These are phyloP conservation scores for Andrena hattorfiana DNA, from an alignment of 2,888 invertebrate genomes.

Conservation along the genomic window DNA sequence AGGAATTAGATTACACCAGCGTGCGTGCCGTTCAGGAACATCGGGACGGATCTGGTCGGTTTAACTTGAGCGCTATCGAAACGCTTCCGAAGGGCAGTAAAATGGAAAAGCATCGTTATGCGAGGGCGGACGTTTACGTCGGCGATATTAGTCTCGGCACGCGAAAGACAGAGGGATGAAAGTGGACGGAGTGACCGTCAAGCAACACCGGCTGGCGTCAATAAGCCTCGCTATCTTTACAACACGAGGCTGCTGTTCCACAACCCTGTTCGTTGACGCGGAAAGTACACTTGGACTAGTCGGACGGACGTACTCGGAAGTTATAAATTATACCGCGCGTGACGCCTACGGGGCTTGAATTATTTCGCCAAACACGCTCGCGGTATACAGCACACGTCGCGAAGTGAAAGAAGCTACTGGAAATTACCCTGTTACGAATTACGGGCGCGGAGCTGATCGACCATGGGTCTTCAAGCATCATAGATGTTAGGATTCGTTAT, in stretches of 20 bases:
- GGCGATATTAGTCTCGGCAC: constrained; percentile 33
- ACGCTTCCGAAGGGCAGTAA: constrained; percentile 44
- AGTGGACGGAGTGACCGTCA: constrained; percentile 3
- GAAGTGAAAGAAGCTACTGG: constrained; percentile 38
- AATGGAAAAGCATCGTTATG: constrained; percentile 29
- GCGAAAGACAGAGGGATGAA: constrained; percentile 16
- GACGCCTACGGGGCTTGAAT: constrained; percentile 36
- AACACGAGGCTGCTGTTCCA: constrained; percentile 21
- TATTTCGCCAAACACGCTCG: constrained; percentile 40
- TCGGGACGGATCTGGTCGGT: background rate
- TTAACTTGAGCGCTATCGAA: constrained; percentile 31
- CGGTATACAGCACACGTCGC: background rate
- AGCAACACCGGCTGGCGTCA: background rate
- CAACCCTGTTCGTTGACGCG: constrained; percentile 28
- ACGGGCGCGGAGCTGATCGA: background rate
- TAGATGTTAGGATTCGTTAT: too few relatives aligned
- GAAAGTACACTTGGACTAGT: constrained; percentile 15
- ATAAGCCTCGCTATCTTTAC: constrained; percentile 63
- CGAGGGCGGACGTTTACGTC: constrained; percentile 34
- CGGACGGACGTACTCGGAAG: constrained; percentile 34
- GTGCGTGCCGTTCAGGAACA: background rate
- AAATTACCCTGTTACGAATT: constrained; percentile 15
- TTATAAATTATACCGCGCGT: constrained; percentile 47
- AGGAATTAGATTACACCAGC: constrained; percentile 25
- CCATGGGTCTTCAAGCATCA: too few relatives aligned